Base-by-base conservation (phyloP, 2,888 invertebrate genomes). In the Microplitis manilae region DNA sequence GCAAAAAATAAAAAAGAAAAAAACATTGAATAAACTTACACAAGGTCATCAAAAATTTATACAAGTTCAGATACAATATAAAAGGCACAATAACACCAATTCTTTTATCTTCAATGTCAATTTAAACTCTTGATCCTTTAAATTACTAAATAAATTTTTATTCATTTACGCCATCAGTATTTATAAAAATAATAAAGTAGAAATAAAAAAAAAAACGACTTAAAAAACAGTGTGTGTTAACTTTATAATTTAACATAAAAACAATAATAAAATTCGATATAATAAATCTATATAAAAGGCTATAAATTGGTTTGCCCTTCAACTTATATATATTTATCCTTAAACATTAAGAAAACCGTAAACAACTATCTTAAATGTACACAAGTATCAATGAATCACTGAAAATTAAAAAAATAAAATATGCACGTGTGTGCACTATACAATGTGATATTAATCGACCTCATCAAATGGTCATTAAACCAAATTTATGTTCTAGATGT, bases 391-490 rank as follows among this genome's bases (percentile, higher is more conserved):
- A 73, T 68, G 30, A 62, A 61, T n/a, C 62, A 67, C 67, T 39
- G 20, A 39, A 67, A 50, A 20, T 50, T 13, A 50, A 13, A 50
- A 50, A 50, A 13, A 13, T 50, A 50, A 13, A 50, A 2, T 41
- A 6, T 77, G 67, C 77, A 74, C 77, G 77, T 77, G 74, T 71
- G 59, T 30, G 2, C 30, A 30, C 20, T 62, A 39, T 62, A 74
- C 74, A 77, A 77, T 74, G 71, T 77, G 74, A 75, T 74, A 77
- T 74, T 77, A 74, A 77, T 70, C 74, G 74, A 74, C 77, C 77
- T 75, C 60, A 73, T 68, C 68, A 73, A 77, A 67, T 77, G 73
- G 68, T 77, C 73, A 74, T 70, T 65, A 77, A 77, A 69, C 69
- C 64, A 64, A 69, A 77, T 74, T 77, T 59, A n/a, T 71, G 67